Base-by-base conservation (phyloP, 2,113 vertebrate species). In the Syngnathus floridae region DNA sequence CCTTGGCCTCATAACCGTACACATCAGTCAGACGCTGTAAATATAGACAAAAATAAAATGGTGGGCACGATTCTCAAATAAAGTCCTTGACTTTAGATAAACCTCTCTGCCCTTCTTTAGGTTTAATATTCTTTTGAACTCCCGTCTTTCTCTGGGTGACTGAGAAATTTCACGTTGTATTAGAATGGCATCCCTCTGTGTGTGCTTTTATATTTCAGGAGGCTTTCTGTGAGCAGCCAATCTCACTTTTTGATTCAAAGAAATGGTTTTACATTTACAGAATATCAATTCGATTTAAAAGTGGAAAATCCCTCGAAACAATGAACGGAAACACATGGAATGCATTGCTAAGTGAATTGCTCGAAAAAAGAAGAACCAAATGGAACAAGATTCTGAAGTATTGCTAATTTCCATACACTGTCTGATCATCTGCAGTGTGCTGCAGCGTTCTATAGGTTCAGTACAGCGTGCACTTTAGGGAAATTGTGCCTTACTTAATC, bases 101-200 rank as follows among this genome's bases (percentile, higher is more conserved):
- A 86, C 81, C 84, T 78, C 72, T 43, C 70, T 71, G 76, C 75
- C 64, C 72, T 73, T 82, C 82, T 88, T 81, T 83, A 83, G 77
- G 80, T 87, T 87, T 84, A 81, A 86, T 86, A 83, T 87, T 87
- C 85, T 85, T 90, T 87, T 89, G 84, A 89, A 88, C 86, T 88
- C 66, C 64, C 37, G 68, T 75, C 77, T 84, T 80, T 78, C 74
- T 71, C 76, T 69, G 73, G 67, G 21, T 61, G 69, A 79, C 72
- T 78, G 75, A 68, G 65, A 78, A 61, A 81, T 84, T 86, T 78
- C 73, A 79, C 54, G 64, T 80, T 82, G 82, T 72, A 84, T 87
- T 82, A 75, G 71, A 74, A 64, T 58, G 60, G 60, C 73, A 82
- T 83, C 73, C 40, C 77, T 71, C 58, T 66, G 67, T 69, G 70